Base-by-base conservation (phyloP, 2,888 invertebrate genomes). In the Limnephilus marmoratus region DNA sequence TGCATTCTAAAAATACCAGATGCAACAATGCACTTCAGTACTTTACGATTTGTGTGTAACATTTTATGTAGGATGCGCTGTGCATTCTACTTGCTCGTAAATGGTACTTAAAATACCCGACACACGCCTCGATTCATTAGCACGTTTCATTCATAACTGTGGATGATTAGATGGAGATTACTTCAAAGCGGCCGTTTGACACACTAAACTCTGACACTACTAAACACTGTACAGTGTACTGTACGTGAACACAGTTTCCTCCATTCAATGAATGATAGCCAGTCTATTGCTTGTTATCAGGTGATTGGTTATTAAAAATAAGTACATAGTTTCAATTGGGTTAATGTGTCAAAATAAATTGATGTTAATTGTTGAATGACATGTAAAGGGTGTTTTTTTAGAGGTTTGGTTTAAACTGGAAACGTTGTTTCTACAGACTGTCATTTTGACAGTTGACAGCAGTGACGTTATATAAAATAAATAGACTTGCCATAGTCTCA, bases 121-220 rank as follows among this genome's bases (percentile, higher is more conserved):
- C 83, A 83, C 41, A 37, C 82, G 31, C 82, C 31, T 83, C 82
- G 18, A 37, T 83, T 83, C 83, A 83, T 83, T 83, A 83, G 7
- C 24, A 37, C 83, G 34, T 37, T 83, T 83, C 83, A 83, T 83
- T 83, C 83, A 83, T 41, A 83, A 83, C 41, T 83, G 37, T 37
- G 18, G 24, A 83, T 41, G 24, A 83, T 83, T 41, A 18, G 83
- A 9, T 37, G 83, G 34, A 83, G 83, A 83, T 83, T 83, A 83
- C 34, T 37, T 83, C 83, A 83, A 83, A 83, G 83, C 83, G 83
- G 83, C 37, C 18, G 37, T 83, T 31, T 83, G 83, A 83, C 83
- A 83, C 83, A 83, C 83, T 83, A 83, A 83, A 83, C 83, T 83
- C 9, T 37, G 83, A 83, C 83, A 83, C 34, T 18, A 83, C 68